phyloP scores from a whole-genome alignment of 2,888 invertebrate genomes.

The Ormia ochracea region DNA sequence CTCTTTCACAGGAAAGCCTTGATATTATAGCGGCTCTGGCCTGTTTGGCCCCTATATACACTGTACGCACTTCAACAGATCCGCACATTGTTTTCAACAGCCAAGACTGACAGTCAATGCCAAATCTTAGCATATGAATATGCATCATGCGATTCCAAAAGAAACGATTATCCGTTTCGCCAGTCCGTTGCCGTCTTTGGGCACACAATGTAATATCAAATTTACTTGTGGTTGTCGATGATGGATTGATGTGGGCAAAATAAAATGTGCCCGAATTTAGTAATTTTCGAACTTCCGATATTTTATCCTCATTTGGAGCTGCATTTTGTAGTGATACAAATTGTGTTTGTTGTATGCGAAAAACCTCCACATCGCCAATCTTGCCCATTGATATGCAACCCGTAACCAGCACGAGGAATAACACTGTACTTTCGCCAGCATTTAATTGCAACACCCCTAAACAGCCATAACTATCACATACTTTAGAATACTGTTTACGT shows the following conservation, averaged over 20 bases:
- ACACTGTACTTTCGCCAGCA: slow-evolving; percentile 88
- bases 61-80: slow-evolving; percentile 96
- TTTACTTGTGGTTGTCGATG: slow-evolving; percentile 75
- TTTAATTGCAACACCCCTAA: slow-evolving; percentile 94
- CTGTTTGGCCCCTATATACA: slow-evolving; percentile 97
- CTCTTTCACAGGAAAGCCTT: slow-evolving; percentile 96
- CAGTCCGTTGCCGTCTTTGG: slow-evolving; percentile 89
- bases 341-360: slow-evolving; percentile 93
- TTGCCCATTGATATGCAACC: slow-evolving; percentile 98
- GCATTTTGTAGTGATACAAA: slow-evolving; percentile 91
- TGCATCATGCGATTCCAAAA: slow-evolving; percentile 99
- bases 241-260: slow-evolving; percentile 81
- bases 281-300: slow-evolving; percentile 86
- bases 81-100: slow-evolving; percentile 97
- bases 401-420: slow-evolving; percentile 94
- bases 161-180: slow-evolving; percentile 93
- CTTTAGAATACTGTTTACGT: slow-evolving; percentile 91
- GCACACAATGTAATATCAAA: slow-evolving; percentile 96
- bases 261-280: slow-evolving; percentile 99
- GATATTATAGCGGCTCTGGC: slow-evolving; percentile 97
- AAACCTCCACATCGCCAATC: slow-evolving; percentile 95
- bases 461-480: slow-evolving; percentile 96
- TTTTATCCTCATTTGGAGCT: slow-evolving; percentile 80
- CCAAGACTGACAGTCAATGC: slow-evolving; percentile 94
- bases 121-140: slow-evolving; percentile 93